Evolutionary conservation across 2,888 invertebrate species (phyloP).

Genomic region (Nebria salina): DNA sequence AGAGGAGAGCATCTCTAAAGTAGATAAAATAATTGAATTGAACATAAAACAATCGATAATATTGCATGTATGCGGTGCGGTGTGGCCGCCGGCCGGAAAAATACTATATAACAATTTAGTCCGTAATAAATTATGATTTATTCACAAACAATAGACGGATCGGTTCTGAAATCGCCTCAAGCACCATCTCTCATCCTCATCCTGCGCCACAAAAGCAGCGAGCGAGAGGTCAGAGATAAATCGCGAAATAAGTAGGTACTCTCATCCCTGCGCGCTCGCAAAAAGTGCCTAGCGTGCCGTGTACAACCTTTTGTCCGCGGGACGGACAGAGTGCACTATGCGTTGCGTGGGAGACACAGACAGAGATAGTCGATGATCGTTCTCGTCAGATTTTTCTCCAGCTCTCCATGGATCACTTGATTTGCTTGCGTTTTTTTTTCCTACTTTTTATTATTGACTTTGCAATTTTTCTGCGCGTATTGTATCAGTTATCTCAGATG

Average conservation of each 20-base stretch:
- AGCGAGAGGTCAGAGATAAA: neutral
- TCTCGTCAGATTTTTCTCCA: neutral
- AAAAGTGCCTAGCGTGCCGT: neutral
- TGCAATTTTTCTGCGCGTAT: neutral
- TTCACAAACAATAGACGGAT: constrained; percentile 38
- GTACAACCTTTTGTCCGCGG: constrained; percentile 1
- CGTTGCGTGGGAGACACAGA: neutral
- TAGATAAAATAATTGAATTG: constrained; percentile 30
- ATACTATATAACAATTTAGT: neutral
- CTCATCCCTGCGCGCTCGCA: neutral
- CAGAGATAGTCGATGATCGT: neutral
- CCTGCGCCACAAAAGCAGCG: neutral
- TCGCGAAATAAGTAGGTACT: neutral
- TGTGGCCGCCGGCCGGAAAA: neutral
- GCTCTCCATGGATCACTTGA: constrained; percentile 1
- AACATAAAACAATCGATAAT: constrained; percentile 17
- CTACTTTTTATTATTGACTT: neutral
- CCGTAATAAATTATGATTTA: constrained; percentile 35
- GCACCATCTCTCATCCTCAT: neutral
- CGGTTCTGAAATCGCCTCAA: constrained; percentile 33
- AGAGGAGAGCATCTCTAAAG: neutral
- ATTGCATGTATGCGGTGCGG: constrained; percentile 5
- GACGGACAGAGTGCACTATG: neutral
- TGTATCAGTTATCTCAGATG: neutral
- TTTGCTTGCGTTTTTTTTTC: neutral